Conservation (phyloP, 2,797 vertebrate genomes). For the Xenentodon cancila region DNA sequence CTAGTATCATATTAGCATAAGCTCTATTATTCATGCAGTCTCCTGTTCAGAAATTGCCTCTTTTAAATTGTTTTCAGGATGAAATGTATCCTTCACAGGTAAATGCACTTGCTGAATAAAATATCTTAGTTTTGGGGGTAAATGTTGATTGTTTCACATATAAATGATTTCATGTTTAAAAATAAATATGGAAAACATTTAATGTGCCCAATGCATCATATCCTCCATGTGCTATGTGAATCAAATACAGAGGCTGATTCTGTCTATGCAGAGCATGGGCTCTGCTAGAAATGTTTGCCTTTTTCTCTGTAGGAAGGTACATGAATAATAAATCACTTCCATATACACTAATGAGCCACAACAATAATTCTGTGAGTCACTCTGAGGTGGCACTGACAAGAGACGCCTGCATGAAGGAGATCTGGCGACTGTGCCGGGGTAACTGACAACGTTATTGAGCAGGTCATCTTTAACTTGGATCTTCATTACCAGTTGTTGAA, state of each 20-base stretch:
- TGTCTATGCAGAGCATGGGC: background rate
- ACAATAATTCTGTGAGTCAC: background rate
- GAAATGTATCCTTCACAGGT: constrained; percentile 43
- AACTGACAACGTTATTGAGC: too few relatives aligned
- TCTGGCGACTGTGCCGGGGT: too few relatives aligned
- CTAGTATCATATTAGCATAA: constrained; percentile 72
- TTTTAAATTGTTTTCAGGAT: constrained; percentile 69
- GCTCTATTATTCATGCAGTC: constrained; percentile 74
- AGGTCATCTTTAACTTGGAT: too few relatives aligned
- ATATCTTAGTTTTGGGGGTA: constrained; percentile 41
- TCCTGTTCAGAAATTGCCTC: constrained; percentile 55
- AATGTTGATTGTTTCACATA: constrained; percentile 37
- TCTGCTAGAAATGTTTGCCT: background rate
- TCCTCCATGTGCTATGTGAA: constrained; percentile 56
- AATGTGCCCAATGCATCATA: constrained; percentile 33
- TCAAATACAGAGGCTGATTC: constrained; percentile 34
- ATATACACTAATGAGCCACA: background rate
- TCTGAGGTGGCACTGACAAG: too few relatives aligned
- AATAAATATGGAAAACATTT: constrained; percentile 39
- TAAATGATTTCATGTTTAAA: constrained; percentile 20
- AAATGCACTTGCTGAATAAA: constrained; percentile 67
- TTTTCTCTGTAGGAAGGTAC: background rate
- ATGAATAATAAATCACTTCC: background rate
- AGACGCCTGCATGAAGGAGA: too few relatives aligned
- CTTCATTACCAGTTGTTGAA: too few relatives aligned